Conservation (phyloP, 2,888 invertebrate genomes). For the Pharmacophagus antenor region DNA sequence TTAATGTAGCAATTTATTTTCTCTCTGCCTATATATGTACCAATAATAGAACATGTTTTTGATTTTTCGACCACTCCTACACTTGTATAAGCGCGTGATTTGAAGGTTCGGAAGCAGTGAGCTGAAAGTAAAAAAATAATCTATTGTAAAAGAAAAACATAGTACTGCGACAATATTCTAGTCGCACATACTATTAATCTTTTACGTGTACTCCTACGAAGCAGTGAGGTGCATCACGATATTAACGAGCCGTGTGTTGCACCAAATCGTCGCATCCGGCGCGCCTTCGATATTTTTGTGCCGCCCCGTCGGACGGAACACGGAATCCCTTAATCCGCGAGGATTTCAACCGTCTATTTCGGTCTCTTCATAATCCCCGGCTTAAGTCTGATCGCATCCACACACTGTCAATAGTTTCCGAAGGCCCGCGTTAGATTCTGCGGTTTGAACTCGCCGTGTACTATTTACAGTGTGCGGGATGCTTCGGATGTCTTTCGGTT, state of each 20-base stretch:
- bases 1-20: too few species aligned
- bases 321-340: constrained; percentile 76
- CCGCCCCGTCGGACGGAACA: constrained; percentile 75
- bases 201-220: constrained; percentile 29
- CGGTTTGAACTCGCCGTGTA: constrained; percentile 64
- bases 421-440: constrained; percentile 74
- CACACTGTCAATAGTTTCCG: constrained; percentile 81
- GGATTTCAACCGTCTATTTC: constrained; percentile 80
- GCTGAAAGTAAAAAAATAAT: too few species aligned
- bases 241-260: constrained; percentile 73
- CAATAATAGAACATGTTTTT: too few species aligned
- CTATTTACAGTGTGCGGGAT: constrained; percentile 65
- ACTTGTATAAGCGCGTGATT: too few species aligned
- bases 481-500: constrained; percentile 70
- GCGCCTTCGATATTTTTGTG: constrained; percentile 77
- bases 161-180: not conserved
- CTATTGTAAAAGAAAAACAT: too few species aligned
- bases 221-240: constrained; percentile 58
- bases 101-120: too few species aligned
- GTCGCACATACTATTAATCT: not conserved
- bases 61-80: too few species aligned
- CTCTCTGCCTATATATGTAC: too few species aligned
- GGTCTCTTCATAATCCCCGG: constrained; percentile 79
- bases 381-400: constrained; percentile 80
- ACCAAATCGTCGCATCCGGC: constrained; percentile 79